Evolutionary conservation across 1,140 invertebrate species (phyloP).

Genomic region (Drosophila albomicans): DNA sequence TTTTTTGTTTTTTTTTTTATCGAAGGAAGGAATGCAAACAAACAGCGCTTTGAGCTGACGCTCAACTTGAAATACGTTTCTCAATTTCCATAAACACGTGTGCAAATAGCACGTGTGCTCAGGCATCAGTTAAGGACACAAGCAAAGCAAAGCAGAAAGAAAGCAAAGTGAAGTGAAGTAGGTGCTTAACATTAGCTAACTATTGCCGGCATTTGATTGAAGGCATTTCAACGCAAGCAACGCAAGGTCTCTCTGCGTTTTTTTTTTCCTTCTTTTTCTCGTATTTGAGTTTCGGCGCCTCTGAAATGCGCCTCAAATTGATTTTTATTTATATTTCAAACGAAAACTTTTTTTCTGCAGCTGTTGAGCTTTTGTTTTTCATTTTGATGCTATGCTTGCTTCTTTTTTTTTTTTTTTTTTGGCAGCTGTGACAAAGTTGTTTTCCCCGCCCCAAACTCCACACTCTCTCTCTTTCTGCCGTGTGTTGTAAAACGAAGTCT

Average conservation of each 20-base stretch:
- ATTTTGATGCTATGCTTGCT: constrained; percentile 15
- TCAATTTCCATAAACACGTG: constrained; percentile 83
- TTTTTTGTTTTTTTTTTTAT: constrained; percentile 15
- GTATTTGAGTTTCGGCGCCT: constrained; percentile 72
- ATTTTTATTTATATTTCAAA: constrained; percentile 83
- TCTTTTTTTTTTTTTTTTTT: constrained; percentile 48
- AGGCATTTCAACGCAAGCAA: constrained; percentile 26
- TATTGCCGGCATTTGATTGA: constrained; percentile 69
- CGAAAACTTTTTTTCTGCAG: constrained; percentile 71
- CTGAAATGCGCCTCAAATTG: constrained; percentile 78
- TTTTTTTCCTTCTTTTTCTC: not conserved
- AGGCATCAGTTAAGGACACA: not conserved
- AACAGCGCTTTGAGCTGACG: constrained; percentile 63
- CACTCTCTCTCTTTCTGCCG: not conserved
- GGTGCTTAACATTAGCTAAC: constrained; percentile 64
- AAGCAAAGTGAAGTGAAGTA: constrained; percentile 3
- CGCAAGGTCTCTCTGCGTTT: too few species aligned
- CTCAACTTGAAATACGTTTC: constrained; percentile 77
- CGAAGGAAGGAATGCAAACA: constrained; percentile 48
- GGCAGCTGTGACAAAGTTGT: constrained; percentile 69
- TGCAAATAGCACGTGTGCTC: constrained; percentile 80
- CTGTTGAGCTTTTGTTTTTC: constrained; percentile 66
- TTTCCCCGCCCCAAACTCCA: constrained; percentile 1
- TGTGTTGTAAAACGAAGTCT: constrained; percentile 8
- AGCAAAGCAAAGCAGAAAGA: not conserved